These are phyloP conservation scores for Carlito syrichta DNA, from an alignment of 2,113 vertebrate species.

Conservation along the genomic window DNA sequence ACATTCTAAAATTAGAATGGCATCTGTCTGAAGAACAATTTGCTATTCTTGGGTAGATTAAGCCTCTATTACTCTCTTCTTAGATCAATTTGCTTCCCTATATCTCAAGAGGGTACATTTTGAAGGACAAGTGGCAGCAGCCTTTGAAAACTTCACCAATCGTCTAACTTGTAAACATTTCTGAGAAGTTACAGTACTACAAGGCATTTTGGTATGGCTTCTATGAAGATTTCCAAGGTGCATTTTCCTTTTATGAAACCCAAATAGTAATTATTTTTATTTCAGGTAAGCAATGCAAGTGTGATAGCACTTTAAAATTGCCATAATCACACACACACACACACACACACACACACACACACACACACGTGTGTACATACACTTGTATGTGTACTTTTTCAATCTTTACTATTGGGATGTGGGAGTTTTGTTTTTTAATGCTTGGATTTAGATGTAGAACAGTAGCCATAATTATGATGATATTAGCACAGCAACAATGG, in stretches of 20 bases:
- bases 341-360: not conserved
- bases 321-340: not conserved
- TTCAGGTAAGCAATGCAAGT: not conserved
- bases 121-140: not conserved
- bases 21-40: not conserved
- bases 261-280: not conserved
- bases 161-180: not conserved
- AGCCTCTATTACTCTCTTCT: not conserved
- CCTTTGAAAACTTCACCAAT: not conserved
- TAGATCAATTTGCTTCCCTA: not conserved
- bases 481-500: not conserved
- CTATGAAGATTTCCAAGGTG: not conserved
- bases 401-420: not conserved
- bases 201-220: not conserved
- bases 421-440: not conserved
- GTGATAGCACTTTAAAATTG: not conserved
- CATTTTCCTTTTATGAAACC: not conserved
- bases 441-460: not conserved
- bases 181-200: not conserved
- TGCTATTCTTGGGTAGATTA: not conserved
- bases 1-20: not conserved
- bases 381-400: too few relatives aligned
- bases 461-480: not conserved
- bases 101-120: not conserved
- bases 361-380: not conserved